phyloP scores from a whole-genome alignment of 2,113 vertebrate species.

The Bungarus multicinctus region DNA sequence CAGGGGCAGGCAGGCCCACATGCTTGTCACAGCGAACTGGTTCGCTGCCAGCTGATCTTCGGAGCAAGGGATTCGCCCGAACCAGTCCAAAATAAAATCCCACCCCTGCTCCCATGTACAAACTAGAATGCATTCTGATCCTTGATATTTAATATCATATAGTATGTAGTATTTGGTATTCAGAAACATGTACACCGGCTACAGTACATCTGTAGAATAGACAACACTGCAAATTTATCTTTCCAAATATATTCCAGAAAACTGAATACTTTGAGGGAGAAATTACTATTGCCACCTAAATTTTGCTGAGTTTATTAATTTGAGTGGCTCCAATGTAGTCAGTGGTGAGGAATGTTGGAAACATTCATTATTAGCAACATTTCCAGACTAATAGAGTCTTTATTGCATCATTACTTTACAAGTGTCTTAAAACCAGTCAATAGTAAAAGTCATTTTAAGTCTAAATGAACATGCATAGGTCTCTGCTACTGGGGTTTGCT shows the following conservation, averaged over 20 bases:
- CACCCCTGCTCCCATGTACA: not conserved
- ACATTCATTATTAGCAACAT: not conserved
- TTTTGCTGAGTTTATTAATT: not conserved
- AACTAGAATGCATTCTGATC: not conserved
- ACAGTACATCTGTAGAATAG: not conserved
- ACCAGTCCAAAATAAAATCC: no score
- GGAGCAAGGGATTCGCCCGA: no score
- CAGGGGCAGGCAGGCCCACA: no score
- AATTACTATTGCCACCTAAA: not conserved
- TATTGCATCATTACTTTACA: not conserved
- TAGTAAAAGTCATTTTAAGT: not conserved
- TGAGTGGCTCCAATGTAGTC: not conserved
- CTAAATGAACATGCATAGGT: not conserved
- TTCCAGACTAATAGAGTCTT: not conserved
- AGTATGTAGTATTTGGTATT: not conserved
- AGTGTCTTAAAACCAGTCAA: not conserved
- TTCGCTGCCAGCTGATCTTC: no score
- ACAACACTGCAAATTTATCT: not conserved
- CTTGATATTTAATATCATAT: not conserved
- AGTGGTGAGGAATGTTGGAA: not conserved
- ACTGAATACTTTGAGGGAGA: not conserved
- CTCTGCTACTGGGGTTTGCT: not conserved
- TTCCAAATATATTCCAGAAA: not conserved
- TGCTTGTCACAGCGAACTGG: no score
- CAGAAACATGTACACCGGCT: not conserved